Evolutionary conservation across 2,888 invertebrate genomes (phyloP).

Genomic region (Sarcophaga variegata): DNA sequence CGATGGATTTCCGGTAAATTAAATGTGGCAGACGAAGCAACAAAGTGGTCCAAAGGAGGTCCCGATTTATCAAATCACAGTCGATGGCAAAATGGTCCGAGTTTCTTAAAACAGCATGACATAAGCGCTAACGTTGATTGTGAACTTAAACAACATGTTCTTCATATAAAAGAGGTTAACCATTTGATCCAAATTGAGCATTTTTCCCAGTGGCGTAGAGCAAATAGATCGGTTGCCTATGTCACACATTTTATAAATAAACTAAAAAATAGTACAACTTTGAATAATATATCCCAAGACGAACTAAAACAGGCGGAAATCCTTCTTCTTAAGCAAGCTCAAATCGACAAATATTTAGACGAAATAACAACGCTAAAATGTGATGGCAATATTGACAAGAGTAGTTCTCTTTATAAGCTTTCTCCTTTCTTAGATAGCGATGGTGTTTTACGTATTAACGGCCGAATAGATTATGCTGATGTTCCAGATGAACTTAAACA

Average conservation of each 20-base stretch:
- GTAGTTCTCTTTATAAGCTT: conserved; percentile 35
- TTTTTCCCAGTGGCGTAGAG: conserved; percentile 45
- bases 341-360: conserved; percentile 14
- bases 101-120: conserved; percentile 13
- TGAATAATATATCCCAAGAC: conserved; percentile 8
- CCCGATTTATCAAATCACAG: conserved; percentile 27
- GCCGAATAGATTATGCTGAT: conserved; percentile 20
- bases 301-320: conserved; percentile 19
- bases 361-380: conserved; percentile 10
- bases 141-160: conserved; percentile 18
- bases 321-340: conserved; percentile 18
- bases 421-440: neutral
- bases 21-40: neutral
- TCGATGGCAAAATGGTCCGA: conserved; percentile 26
- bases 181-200: conserved; percentile 6
- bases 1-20: neutral
- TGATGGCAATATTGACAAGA: neutral
- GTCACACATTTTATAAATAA: conserved; percentile 26
- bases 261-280: conserved; percentile 15
- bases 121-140: conserved; percentile 13
- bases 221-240: conserved; percentile 35
- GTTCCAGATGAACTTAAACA: conserved; percentile 6
- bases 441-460: conserved; percentile 20
- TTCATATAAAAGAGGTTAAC: conserved; percentile 5
- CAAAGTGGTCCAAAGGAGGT: conserved; percentile 37